Conservation (phyloP, 2,888 invertebrate species). For the Carabus problematicus region DNA sequence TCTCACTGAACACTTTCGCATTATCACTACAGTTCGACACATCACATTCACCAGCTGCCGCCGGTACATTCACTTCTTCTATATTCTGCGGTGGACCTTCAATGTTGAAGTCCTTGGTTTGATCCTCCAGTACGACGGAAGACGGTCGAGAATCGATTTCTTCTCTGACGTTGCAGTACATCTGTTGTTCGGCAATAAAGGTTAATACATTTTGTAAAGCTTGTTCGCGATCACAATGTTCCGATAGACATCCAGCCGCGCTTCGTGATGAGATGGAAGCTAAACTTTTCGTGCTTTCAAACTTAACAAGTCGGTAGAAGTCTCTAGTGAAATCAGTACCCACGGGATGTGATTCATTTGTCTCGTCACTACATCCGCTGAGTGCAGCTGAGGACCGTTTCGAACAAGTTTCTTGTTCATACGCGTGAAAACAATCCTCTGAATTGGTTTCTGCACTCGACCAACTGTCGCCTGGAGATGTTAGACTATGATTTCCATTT, state of each 20-base stretch:
- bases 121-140: constrained; percentile 55
- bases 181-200: constrained; percentile 79
- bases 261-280: constrained; percentile 77
- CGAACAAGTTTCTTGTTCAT: constrained; percentile 66
- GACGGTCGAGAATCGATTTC: constrained; percentile 66
- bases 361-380: constrained; percentile 71
- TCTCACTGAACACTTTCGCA: constrained; percentile 36
- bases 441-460: constrained; percentile 65
- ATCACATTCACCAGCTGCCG: constrained; percentile 39
- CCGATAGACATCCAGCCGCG: constrained; percentile 64
- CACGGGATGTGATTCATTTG: constrained; percentile 68
- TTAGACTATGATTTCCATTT: constrained; percentile 51
- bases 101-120: constrained; percentile 62
- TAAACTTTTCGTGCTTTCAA: constrained; percentile 80
- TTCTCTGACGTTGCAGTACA: constrained; percentile 70
- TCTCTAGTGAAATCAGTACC: constrained; percentile 80
- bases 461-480: constrained; percentile 70
- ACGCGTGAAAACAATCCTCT: constrained; percentile 59
- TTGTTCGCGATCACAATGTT: constrained; percentile 70
- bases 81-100: constrained; percentile 62
- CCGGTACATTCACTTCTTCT: constrained; percentile 52
- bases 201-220: constrained; percentile 76
- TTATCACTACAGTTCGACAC: constrained; percentile 32
- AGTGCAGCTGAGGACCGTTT: constrained; percentile 74
- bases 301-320: constrained; percentile 81